These are phyloP conservation scores for Solea solea DNA, from an alignment of 2,113 vertebrate genomes.

Conservation along the genomic window DNA sequence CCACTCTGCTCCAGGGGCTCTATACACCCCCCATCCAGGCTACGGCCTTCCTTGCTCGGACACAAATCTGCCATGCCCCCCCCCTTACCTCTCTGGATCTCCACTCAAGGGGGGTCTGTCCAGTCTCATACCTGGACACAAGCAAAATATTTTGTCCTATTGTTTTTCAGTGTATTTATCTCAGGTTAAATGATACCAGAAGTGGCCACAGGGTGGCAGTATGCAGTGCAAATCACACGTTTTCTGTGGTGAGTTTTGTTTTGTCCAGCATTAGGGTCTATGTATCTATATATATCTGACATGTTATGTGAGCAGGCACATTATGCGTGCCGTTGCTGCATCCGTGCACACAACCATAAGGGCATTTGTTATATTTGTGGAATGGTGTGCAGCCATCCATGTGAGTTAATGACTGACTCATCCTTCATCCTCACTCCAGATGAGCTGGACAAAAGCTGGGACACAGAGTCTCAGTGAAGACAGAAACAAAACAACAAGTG, in stretches of 20 bases:
- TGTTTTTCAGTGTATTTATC: too few relatives aligned
- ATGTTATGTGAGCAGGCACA: conserved; percentile 12
- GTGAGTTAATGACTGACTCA: conserved; percentile 75
- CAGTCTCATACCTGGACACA: too few relatives aligned
- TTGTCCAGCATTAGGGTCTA: neutral
- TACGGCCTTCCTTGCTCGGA: too few relatives aligned
- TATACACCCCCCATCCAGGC: too few relatives aligned
- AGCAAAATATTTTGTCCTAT: neutral
- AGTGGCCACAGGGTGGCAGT: conserved; percentile 60
- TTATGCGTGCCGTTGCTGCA: conserved; percentile 12
- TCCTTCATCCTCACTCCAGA: conserved; percentile 69
- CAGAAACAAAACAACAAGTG: conserved; percentile 31
- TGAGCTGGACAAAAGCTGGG: conserved; percentile 62
- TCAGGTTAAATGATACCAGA: neutral
- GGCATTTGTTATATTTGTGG: conserved; percentile 56
- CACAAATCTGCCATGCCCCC: too few relatives aligned
- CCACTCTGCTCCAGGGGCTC: too few relatives aligned
- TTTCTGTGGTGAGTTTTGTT: neutral
- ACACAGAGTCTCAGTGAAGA: conserved; percentile 42
- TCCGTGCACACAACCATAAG: conserved; percentile 28
- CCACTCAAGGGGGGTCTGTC: too few relatives aligned
- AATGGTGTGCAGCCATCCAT: conserved; percentile 73
- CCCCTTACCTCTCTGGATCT: too few relatives aligned
- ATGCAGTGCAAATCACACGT: neutral
- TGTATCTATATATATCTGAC: too few relatives aligned